A percentile compares a stretch with the other conserved stretches of the same genome.
These are phyloP conservation scores for Papilio elwesi DNA, from an alignment of 2,888 invertebrate species.

Conservation along the genomic window DNA sequence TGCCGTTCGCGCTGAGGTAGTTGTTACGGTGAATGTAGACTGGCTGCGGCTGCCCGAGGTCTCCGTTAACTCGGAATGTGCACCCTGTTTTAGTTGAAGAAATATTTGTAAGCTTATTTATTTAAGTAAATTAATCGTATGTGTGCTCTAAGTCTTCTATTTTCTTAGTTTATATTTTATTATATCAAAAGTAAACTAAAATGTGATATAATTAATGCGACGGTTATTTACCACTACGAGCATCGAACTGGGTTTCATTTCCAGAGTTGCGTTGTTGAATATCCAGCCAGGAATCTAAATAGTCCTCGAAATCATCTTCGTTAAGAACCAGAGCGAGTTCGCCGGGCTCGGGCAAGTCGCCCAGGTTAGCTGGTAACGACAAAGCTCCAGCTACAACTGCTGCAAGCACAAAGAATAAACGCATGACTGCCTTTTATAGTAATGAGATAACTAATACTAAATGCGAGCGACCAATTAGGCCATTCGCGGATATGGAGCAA, in stretches of 20 bases:
- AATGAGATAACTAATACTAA: not conserved
- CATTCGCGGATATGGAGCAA: slow-evolving; percentile 13
- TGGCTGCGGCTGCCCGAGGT: slow-evolving; percentile 83
- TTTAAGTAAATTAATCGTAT: too few species aligned
- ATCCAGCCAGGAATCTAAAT: slow-evolving; percentile 72
- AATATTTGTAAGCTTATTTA: not conserved
- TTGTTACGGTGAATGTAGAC: slow-evolving; percentile 76
- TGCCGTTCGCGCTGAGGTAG: slow-evolving; percentile 60
- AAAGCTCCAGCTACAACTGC: slow-evolving; percentile 15
- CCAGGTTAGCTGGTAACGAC: slow-evolving; percentile 49
- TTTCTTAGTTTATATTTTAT: not conserved
- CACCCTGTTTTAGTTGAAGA: slow-evolving; percentile 59
- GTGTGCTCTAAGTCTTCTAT: not conserved
- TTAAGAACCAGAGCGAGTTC: slow-evolving; percentile 65
- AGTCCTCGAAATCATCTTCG: slow-evolving; percentile 79
- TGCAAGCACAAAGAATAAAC: slow-evolving; percentile 20
- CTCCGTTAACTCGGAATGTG: slow-evolving; percentile 69
- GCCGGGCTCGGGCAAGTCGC: slow-evolving; percentile 63
- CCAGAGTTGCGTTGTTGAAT: slow-evolving; percentile 58
- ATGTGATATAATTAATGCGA: not conserved
- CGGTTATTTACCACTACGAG: slow-evolving; percentile 59
- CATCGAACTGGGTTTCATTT: slow-evolving; percentile 48
- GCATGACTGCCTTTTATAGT: slow-evolving; percentile 18
- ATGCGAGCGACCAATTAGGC: not conserved
- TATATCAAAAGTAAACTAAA: not conserved